These are phyloP conservation scores for Proisotoma minuta DNA, from an alignment of 2,888 invertebrate genomes.

Conservation along the genomic window DNA sequence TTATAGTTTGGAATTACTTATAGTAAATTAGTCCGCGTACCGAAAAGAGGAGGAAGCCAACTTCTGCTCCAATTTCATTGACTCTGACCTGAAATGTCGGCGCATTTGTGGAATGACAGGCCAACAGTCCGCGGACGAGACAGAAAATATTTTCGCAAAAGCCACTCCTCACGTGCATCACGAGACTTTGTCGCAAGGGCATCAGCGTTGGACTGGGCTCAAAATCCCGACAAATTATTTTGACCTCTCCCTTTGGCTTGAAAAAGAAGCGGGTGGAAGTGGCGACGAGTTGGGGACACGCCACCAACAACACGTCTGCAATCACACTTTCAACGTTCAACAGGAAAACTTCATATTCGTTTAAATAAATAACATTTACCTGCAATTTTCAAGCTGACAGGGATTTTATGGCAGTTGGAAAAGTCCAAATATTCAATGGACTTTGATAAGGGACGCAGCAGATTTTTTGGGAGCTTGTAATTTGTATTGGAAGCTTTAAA, in stretches of 20 bases:
- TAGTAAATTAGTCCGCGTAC: no score
- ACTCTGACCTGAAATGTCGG: conserved; percentile 30
- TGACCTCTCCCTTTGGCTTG: conserved; percentile 21
- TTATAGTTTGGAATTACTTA: no score
- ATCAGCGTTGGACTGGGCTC: conserved; percentile 4
- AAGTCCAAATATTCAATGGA: conserved; percentile 39
- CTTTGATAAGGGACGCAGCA: conserved; percentile 12
- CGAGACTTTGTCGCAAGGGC: conserved; percentile 25
- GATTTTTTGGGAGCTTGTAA: conserved; percentile 3
- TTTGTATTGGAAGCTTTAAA: not conserved
- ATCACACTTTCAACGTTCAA: no score
- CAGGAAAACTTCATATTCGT: no score
- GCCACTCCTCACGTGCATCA: conserved; percentile 21
- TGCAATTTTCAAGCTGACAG: no score
- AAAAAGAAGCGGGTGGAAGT: conserved; percentile 34
- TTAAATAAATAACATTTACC: no score
- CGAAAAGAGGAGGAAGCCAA: conserved; percentile 31
- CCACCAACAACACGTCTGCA: conserved; percentile 16
- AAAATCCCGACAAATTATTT: conserved; percentile 8
- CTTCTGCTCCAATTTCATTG: conserved; percentile 33
- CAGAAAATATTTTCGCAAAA: conserved; percentile 29
- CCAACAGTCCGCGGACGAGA: conserved; percentile 24
- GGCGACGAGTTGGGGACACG: conserved; percentile 32
- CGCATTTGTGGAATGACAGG: conserved; percentile 22
- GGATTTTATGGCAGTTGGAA: no score